phyloP scores from a whole-genome alignment of 2,888 invertebrate species.

The Orgyia antiqua region DNA sequence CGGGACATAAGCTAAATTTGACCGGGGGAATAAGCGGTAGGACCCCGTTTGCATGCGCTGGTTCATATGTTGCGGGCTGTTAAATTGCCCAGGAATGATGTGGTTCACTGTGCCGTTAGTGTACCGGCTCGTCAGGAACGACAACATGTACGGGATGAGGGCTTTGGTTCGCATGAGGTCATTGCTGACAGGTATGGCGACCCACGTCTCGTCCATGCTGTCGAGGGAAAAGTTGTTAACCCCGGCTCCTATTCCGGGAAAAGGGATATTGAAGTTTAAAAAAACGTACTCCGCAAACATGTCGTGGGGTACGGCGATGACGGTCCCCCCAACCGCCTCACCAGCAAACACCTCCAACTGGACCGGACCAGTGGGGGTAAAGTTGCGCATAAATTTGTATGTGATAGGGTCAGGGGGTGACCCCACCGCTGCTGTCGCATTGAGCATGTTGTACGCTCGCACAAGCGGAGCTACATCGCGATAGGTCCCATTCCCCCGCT shows the following conservation, averaged over 20 bases:
- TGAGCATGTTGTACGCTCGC: neutral
- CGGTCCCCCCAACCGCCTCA: neutral
- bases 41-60: neutral
- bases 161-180: neutral
- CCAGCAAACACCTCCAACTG: neutral
- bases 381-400: constrained; percentile 1
- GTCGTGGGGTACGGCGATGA: neutral
- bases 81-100: neutral
- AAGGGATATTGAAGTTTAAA: neutral
- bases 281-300: neutral
- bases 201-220: neutral
- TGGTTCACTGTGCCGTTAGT: neutral
- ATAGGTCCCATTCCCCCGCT: neutral
- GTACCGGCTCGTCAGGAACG: neutral
- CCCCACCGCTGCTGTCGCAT: neutral
- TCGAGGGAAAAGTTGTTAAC: neutral
- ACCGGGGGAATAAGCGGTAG: neutral
- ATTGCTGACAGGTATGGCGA: neutral
- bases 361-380: neutral
- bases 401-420: neutral
- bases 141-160: neutral
- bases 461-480: neutral
- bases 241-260: neutral
- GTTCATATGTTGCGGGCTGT: neutral
- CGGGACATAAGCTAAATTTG: neutral